Evolutionary conservation across 1,140 invertebrate genomes (phyloP).

Genomic region (Caligus rogercresseyi): DNA sequence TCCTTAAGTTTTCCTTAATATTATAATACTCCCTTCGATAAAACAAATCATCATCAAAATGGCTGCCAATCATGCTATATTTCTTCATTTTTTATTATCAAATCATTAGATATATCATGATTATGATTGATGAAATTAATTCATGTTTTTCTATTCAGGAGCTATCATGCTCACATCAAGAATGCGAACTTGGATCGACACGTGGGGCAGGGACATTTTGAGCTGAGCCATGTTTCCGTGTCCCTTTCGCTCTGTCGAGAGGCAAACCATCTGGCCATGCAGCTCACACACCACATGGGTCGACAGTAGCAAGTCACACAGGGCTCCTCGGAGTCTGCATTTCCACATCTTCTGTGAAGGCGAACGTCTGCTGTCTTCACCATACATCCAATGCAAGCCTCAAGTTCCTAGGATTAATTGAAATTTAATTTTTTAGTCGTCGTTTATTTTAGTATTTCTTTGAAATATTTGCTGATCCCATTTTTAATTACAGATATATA

Average conservation of each 20-base stretch:
- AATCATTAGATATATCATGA: too few relatives aligned
- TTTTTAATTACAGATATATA: too few relatives aligned
- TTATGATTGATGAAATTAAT: too few relatives aligned
- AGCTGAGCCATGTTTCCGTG: slow-evolving; percentile 57
- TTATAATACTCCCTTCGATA: too few relatives aligned
- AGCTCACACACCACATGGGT: slow-evolving; percentile 73
- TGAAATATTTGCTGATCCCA: too few relatives aligned
- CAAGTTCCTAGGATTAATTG: slow-evolving; percentile 57
- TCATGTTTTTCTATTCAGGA: not conserved
- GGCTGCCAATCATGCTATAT: too few relatives aligned
- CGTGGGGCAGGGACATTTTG: slow-evolving; percentile 71
- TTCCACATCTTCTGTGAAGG: slow-evolving; percentile 48
- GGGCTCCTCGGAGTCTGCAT: slow-evolving; percentile 28
- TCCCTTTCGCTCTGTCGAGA: slow-evolving; percentile 53
- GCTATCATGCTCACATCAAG: slow-evolving; percentile 47
- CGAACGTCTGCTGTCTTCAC: slow-evolving; percentile 57
- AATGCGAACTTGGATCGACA: slow-evolving; percentile 63
- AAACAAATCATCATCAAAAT: too few relatives aligned
- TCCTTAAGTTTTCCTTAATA: too few relatives aligned
- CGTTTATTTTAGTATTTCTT: too few relatives aligned
- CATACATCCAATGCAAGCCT: slow-evolving; percentile 74
- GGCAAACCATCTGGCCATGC: slow-evolving; percentile 73
- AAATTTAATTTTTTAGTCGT: too few relatives aligned
- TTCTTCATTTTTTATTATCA: too few relatives aligned
- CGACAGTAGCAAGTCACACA: slow-evolving; percentile 48